Base-by-base conservation (phyloP, 2,113 vertebrate genomes). In the Atlantisia rogersi region DNA sequence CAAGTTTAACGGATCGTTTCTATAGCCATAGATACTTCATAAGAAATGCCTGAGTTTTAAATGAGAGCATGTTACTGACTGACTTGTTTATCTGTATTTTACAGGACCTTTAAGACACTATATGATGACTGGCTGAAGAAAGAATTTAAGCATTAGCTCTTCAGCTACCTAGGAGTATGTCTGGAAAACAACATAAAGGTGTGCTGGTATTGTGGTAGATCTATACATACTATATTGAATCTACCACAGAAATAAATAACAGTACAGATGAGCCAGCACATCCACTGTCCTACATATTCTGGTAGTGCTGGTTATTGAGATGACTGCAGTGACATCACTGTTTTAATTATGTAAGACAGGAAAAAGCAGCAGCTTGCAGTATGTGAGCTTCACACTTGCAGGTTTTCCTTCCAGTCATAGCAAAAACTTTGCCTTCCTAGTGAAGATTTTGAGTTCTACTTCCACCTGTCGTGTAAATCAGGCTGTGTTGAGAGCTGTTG, bases 141-240 rank as follows among this genome's bases (percentile, higher is more conserved):
- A 55, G 17, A 74, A 60, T 60, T 91, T 62, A 82, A 86, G 37
- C 86, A 56, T 59, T 86, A 69, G 24, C 12, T 84, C 53, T 91
- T 87, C 59, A 90, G 53, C 53, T 82, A 3, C 24, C 20, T 77
- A 94, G 24, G 40, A 86, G 29, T 44, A 29, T 81, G 29, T 73
- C 32, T 86, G 69, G 32, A 56, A 84, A 69, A 48, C 15, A 40
- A n/a, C n/a, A 22, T 40, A 60, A 81, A 63, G 3, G 3, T 75
- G 31, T 78, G 42, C 48, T 81, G 56, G 21, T 55, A 12, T 42
- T 84, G 64, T 0, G 0, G 21, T 67, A 52, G n/a, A n/a, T 35
- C 31, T 86, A 20, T 65, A 24, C 8, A 2, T n/a, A 5, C 5
- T 4, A 2, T 28, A 11, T 67, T 67, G 50, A 74, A 26, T 86